A percentile compares a stretch with the other conserved stretches of the same genome.
These are phyloP conservation scores for Meliscaeva auricollis DNA, from an alignment of 2,888 invertebrate species.

Conservation along the genomic window DNA sequence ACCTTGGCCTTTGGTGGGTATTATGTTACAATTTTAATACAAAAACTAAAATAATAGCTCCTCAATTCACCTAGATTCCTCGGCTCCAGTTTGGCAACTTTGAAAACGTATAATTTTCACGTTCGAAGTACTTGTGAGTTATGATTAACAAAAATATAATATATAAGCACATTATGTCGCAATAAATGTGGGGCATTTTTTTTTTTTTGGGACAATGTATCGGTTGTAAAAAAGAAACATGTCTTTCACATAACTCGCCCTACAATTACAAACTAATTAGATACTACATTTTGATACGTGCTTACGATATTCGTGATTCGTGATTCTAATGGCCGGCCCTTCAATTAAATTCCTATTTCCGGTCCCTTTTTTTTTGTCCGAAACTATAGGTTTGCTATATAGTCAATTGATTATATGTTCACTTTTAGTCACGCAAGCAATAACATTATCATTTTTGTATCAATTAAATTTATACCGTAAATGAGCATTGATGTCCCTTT, in stretches of 20 bases:
- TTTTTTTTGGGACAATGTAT: neutral
- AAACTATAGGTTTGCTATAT: neutral
- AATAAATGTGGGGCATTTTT: too few relatives aligned
- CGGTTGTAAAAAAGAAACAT: neutral
- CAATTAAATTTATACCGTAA: constrained; percentile 6
- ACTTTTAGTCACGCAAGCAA: constrained; percentile 30
- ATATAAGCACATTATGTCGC: too few relatives aligned
- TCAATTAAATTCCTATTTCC: constrained; percentile 63
- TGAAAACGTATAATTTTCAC: too few relatives aligned
- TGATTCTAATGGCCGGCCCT: constrained; percentile 58
- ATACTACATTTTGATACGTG: constrained; percentile 1
- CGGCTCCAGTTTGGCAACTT: too few relatives aligned
- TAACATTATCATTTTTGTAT: neutral
- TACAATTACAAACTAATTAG: neutral
- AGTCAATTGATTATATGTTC: constrained; percentile 21
- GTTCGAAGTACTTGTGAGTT: too few relatives aligned
- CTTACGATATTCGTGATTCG: constrained; percentile 1
- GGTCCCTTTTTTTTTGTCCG: constrained; percentile 25
- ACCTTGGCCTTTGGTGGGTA: too few relatives aligned
- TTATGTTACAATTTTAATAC: too few relatives aligned
- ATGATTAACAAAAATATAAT: too few relatives aligned
- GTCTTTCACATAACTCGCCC: neutral
- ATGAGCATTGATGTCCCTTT: neutral
- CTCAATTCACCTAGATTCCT: too few relatives aligned
- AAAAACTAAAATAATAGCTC: too few relatives aligned